Evolutionary conservation across 1,140 invertebrate genomes (phyloP).

Genomic region (Drosophila miranda): DNA sequence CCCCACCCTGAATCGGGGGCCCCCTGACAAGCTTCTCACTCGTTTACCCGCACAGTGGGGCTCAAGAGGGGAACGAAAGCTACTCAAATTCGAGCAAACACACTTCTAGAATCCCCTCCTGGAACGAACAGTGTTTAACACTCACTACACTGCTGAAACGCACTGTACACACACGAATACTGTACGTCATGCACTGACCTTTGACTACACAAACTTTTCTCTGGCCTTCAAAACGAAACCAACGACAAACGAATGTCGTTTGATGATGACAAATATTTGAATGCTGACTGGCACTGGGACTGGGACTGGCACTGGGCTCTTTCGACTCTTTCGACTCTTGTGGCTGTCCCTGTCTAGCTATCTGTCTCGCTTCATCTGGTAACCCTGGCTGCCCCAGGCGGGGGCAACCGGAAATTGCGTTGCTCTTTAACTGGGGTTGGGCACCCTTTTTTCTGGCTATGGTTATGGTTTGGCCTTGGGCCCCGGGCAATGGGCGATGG

Average conservation of each 20-base stretch:
- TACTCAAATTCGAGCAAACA: no score
- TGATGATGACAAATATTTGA: constrained; percentile 68
- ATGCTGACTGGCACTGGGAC: constrained; percentile 40
- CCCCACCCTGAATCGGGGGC: no score
- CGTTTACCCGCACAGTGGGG: background rate
- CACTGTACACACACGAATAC: constrained; percentile 11
- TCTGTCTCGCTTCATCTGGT: constrained; percentile 31
- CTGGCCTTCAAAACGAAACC: constrained; percentile 49
- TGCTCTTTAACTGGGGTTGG: constrained; percentile 56
- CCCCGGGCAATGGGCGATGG: background rate
- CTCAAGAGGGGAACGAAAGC: constrained; percentile 1
- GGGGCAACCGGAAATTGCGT: constrained; percentile 66
- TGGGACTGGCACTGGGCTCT: background rate
- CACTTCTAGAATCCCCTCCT: no score
- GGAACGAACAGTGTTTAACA: no score
- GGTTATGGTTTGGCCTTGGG: constrained; percentile 24
- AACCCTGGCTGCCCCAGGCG: constrained; percentile 2
- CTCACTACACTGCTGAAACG: background rate
- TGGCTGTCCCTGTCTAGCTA: constrained; percentile 16
- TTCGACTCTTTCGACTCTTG: constrained; percentile 14
- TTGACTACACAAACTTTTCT: constrained; percentile 46
- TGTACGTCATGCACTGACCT: constrained; percentile 34
- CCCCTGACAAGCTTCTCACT: background rate
- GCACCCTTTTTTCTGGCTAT: constrained; percentile 56
- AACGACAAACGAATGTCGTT: constrained; percentile 57